Conservation (phyloP, 2,113 vertebrate genomes). For the Lasiurus cinereus region DNA sequence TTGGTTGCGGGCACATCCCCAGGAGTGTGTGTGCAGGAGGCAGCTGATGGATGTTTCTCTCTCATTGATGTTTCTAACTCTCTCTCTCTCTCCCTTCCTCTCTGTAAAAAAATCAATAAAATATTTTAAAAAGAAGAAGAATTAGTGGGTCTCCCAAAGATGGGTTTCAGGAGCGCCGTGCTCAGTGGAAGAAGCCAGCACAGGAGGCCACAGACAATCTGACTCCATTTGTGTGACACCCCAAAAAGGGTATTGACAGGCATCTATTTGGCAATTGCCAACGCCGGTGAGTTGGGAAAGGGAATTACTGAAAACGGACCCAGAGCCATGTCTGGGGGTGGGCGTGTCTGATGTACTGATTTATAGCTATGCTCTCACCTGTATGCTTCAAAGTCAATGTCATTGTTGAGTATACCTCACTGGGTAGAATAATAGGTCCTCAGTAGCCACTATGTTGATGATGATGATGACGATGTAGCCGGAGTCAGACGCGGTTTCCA, state of each 20-base stretch:
- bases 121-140: neutral
- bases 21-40: too few relatives aligned
- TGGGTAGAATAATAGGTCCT: neutral
- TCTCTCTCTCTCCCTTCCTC: too few relatives aligned
- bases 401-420: neutral
- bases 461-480: neutral
- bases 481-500: conserved; percentile 24
- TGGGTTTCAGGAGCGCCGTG: neutral
- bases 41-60: too few relatives aligned
- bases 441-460: neutral
- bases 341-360: neutral
- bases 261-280: neutral
- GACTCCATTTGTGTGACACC: neutral
- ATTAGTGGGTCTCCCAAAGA: neutral
- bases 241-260: neutral
- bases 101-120: too few relatives aligned
- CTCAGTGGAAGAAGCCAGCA: neutral
- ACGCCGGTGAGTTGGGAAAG: neutral
- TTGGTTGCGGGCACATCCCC: too few relatives aligned
- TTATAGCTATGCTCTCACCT: neutral
- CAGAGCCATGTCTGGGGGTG: neutral
- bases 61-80: too few relatives aligned
- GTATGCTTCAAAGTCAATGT: neutral
- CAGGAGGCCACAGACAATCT: neutral
- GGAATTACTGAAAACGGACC: neutral